Conservation (phyloP, 2,888 invertebrate species). For the Nasonia oneida region DNA sequence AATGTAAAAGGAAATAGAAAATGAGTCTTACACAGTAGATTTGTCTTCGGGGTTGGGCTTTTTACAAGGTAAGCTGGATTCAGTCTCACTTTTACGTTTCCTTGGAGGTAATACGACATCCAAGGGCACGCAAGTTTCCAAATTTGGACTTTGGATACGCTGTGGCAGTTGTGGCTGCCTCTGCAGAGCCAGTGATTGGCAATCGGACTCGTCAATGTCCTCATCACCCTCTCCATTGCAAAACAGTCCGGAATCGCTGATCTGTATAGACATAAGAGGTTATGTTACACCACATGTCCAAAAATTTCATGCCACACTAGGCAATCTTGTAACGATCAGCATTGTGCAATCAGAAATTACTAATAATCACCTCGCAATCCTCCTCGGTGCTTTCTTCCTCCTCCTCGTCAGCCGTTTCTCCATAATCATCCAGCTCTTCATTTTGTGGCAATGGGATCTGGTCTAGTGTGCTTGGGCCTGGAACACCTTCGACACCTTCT, state of each 20-base stretch:
- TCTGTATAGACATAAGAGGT: slow-evolving; percentile 65
- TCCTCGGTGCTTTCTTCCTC: slow-evolving; percentile 75
- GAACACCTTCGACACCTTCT: slow-evolving; percentile 74
- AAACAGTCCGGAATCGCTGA: slow-evolving; percentile 74
- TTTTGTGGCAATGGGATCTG: slow-evolving; percentile 68
- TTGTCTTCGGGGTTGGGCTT: slow-evolving; percentile 80
- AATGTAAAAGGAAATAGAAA: background rate
- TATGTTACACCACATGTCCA: slow-evolving; percentile 49
- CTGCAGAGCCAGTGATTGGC: slow-evolving; percentile 67
- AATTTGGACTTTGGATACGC: slow-evolving; percentile 71
- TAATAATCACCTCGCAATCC: slow-evolving; percentile 71
- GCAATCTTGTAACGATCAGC: background rate
- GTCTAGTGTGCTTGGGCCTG: slow-evolving; percentile 75
- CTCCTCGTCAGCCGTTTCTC: slow-evolving; percentile 74
- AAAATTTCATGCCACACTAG: slow-evolving; percentile 8
- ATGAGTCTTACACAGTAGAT: slow-evolving; percentile 68
- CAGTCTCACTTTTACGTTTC: slow-evolving; percentile 76
- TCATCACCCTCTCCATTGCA: slow-evolving; percentile 73
- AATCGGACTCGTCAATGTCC: slow-evolving; percentile 68
- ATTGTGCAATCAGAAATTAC: background rate
- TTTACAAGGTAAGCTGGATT: slow-evolving; percentile 80
- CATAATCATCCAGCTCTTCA: slow-evolving; percentile 74
- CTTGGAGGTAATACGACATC: slow-evolving; percentile 75
- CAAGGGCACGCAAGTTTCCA: slow-evolving; percentile 74
- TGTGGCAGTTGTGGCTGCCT: slow-evolving; percentile 68